A percentile compares a stretch with the other conserved stretches of the same genome.
These are phyloP conservation scores for Raja brachyura DNA, from an alignment of 2,113 vertebrate genomes.

Conservation along the genomic window DNA sequence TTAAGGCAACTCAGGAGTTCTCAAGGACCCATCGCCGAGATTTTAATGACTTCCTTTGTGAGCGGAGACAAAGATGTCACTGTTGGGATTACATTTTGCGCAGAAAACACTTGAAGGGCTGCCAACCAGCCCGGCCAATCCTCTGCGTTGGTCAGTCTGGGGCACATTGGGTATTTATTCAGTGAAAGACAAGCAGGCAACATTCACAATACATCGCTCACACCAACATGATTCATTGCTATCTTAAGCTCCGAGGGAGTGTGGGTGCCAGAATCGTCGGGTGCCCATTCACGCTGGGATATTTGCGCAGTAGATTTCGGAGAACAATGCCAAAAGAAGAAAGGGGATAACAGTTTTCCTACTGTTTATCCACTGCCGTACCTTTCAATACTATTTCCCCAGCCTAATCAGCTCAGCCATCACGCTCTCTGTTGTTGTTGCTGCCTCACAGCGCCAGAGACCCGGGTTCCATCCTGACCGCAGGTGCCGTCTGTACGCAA, in stretches of 20 bases:
- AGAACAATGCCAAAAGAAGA: background rate
- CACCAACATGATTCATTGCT: background rate
- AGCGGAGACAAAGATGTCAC: constrained; percentile 19
- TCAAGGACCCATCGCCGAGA: background rate
- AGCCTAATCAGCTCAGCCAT: background rate
- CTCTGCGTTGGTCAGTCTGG: background rate
- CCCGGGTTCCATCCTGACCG: no score
- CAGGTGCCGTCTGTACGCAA: no score
- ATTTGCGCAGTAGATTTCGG: background rate
- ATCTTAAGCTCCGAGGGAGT: background rate
- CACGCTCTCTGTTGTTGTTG: no score
- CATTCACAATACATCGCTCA: background rate
- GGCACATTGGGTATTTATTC: background rate
- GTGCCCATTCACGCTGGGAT: background rate
- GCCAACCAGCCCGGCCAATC: background rate
- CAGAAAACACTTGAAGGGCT: background rate
- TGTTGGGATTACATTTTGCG: constrained; percentile 24
- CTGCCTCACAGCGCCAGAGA: no score
- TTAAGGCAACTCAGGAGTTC: background rate
- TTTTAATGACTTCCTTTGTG: background rate
- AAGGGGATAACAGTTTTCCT: background rate
- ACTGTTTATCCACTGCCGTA: background rate
- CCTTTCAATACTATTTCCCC: background rate
- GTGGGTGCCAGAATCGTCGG: background rate
- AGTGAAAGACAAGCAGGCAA: background rate